These are phyloP conservation scores for Coregonus clupeaformis DNA, from an alignment of 2,113 vertebrate species.

Conservation along the genomic window DNA sequence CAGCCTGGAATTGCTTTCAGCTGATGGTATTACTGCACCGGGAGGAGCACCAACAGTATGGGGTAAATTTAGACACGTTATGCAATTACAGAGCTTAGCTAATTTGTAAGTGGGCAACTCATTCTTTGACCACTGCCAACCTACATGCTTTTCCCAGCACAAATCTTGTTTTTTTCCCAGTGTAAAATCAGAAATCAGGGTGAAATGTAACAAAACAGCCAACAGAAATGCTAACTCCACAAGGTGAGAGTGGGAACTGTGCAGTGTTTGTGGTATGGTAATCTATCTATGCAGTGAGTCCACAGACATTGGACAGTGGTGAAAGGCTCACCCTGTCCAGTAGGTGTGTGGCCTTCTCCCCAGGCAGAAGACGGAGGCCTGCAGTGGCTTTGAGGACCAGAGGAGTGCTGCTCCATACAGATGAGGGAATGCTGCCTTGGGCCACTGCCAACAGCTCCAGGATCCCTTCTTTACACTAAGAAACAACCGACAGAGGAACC, in stretches of 20 bases:
- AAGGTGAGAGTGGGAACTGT: background rate
- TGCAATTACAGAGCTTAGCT: slow-evolving; percentile 9
- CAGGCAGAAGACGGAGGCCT: slow-evolving; percentile 86
- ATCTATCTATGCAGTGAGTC: background rate
- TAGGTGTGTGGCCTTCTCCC: slow-evolving; percentile 85
- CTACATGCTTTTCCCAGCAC: background rate
- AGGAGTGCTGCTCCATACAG: slow-evolving; percentile 81
- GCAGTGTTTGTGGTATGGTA: background rate
- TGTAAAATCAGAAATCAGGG: too few relatives aligned
- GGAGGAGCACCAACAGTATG: background rate
- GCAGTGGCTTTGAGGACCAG: slow-evolving; percentile 91
- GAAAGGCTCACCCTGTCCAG: slow-evolving; percentile 75
- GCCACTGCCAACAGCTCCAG: slow-evolving; percentile 83
- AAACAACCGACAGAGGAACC: background rate
- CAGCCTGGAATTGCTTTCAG: background rate
- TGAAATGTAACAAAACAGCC: background rate
- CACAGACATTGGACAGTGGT: background rate
- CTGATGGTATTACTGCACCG: background rate
- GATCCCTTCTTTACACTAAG: slow-evolving; percentile 82
- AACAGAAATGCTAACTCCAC: background rate
- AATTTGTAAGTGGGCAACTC: slow-evolving; percentile 10
- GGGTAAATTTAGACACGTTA: slow-evolving; percentile 8
- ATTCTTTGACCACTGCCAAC: background rate
- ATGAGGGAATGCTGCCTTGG: slow-evolving; percentile 75
- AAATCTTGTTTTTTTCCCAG: too few relatives aligned